Evolutionary conservation across 2,888 invertebrate genomes (phyloP).

Genomic region (Thalpophila matura): DNA sequence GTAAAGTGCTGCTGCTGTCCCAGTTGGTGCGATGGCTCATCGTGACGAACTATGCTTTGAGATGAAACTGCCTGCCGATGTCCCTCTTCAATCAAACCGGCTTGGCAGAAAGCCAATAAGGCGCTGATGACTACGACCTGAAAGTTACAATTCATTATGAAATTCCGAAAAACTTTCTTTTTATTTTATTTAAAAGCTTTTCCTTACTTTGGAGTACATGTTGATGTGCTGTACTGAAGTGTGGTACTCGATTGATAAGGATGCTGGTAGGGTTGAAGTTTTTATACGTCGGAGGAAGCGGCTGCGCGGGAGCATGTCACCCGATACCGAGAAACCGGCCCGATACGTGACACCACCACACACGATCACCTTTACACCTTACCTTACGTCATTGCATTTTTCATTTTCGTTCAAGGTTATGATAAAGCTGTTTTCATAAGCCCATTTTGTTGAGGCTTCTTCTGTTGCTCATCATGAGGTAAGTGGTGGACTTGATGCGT

Average conservation of each 20-base stretch:
- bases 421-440: slow-evolving; percentile 71
- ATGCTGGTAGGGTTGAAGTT: slow-evolving; percentile 79
- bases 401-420: slow-evolving; percentile 85
- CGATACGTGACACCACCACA: slow-evolving; percentile 82
- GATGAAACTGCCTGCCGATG: slow-evolving; percentile 84
- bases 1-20: slow-evolving; percentile 63
- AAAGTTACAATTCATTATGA: slow-evolving; percentile 39
- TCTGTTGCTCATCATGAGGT: not conserved
- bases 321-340: slow-evolving; percentile 84
- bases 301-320: slow-evolving; percentile 73
- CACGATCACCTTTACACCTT: slow-evolving; percentile 81
- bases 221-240: slow-evolving; percentile 79
- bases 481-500: not conserved
- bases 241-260: slow-evolving; percentile 82
- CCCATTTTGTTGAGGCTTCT: not conserved
- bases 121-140: slow-evolving; percentile 85
- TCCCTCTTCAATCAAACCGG: slow-evolving; percentile 81
- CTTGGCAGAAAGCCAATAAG: slow-evolving; percentile 85
- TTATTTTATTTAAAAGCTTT: slow-evolving; percentile 1
- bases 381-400: slow-evolving; percentile 83
- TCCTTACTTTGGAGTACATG: slow-evolving; percentile 87
- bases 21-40: slow-evolving; percentile 75
- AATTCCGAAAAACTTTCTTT: slow-evolving; percentile 8
- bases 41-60: slow-evolving; percentile 84
- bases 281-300: slow-evolving; percentile 84